Percentiles rank a stretch among this genome's conserved stretches.
phyloP scores from a whole-genome alignment of 2,113 vertebrate species.

The Aramus guarauna region DNA sequence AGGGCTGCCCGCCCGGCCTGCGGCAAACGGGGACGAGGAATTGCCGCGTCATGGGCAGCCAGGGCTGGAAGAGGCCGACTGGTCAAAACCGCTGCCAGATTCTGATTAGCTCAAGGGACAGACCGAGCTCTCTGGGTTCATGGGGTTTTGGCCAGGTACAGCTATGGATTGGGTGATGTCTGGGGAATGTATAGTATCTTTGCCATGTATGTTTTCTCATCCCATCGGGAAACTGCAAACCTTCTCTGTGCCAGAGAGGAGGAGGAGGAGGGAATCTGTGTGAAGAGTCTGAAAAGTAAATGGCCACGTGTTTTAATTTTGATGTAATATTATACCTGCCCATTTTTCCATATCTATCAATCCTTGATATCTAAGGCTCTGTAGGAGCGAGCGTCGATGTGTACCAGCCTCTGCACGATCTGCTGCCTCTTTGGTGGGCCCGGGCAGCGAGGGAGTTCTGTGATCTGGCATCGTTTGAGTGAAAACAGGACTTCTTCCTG shows the following conservation, averaged over 20 bases:
- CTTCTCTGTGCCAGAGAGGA: background rate
- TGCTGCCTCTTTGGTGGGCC: background rate
- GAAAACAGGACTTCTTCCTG: background rate
- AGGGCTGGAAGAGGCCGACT: background rate
- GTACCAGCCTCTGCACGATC: fast-evolving
- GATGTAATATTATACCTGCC: constrained; percentile 6
- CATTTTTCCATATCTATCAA: constrained; percentile 1
- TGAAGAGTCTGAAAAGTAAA: constrained; percentile 53
- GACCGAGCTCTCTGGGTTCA: background rate
- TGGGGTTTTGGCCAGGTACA: background rate
- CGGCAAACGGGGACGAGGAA: background rate
- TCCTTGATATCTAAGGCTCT: background rate
- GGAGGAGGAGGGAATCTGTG: background rate
- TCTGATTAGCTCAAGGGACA: background rate
- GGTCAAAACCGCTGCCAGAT: constrained; percentile 33
- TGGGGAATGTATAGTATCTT: constrained; percentile 12
- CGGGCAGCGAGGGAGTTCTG: background rate
- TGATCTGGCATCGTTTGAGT: background rate
- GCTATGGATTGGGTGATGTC: background rate
- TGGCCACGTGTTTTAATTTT: constrained; percentile 55
- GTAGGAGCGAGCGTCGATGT: background rate
- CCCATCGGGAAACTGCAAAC: constrained; percentile 1
- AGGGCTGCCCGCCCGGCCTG: constrained; percentile 10
- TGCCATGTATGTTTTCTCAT: constrained; percentile 32
- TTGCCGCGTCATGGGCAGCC: background rate